Evolutionary conservation across 2,888 invertebrate species (phyloP), one percentile per base, ranked within the genome.

Genomic region (Baronia brevicornis): DNA sequence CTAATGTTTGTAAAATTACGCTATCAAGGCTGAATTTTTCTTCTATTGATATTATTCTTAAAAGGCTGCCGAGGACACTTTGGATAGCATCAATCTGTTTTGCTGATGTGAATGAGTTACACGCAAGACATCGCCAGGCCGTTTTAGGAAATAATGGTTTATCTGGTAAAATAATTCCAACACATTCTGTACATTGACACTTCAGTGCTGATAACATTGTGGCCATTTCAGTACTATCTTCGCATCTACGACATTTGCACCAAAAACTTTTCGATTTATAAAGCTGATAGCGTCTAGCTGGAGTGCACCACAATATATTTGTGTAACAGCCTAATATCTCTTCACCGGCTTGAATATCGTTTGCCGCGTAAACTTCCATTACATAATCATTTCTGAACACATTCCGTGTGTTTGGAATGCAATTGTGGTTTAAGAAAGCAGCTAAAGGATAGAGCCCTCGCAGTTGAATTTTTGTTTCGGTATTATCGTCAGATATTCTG

Each of bases 241-340:
- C 48, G 57, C 92, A 92, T 46, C 91, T 74, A 2, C 47, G 36
- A 52, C 91, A 92, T 30, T 61, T 66, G 54, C 92, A 92, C 59
- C 82, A 71, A 54, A 92, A 92, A 38, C 86, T 77, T 68, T 92
- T 91, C 1, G 90, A 88, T 45, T 73, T 77, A 34, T 67, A 70
- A 9, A 92, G 71, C 44, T 89, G 89, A 30, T 77, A 84, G 5
- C 89, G 72, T 47, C 92, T 75, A 3, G 87, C 79, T 2, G 84
- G 70, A 1, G 90, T 91, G 30, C 89, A 87, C 90, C 91, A 90
- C 23, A 90, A 60, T n/a, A 89, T 52, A 40, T 88, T 86, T 0
- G 89, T 87, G 50, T 92, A 92, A 23, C 88, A 86, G 48, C 87
- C 88, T 5, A 88, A 84, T 10, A 92, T 84, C 61, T 91, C 90